Evolutionary conservation across 2,113 vertebrate species (phyloP).

Genomic region (Salminus brasiliensis): DNA sequence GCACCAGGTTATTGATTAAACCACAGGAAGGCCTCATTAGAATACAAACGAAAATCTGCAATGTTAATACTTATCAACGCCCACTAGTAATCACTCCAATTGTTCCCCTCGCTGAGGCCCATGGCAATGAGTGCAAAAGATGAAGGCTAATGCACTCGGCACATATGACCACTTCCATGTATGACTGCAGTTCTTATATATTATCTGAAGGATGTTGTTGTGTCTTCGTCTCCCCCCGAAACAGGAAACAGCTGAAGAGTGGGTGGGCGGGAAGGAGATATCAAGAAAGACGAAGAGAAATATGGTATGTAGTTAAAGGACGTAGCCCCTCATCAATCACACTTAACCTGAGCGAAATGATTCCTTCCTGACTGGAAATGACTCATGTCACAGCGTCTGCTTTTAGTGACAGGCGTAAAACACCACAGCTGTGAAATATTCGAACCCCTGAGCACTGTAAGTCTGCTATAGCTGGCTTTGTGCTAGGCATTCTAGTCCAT

Average conservation of each 20-base stretch:
- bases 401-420: slow-evolving; percentile 39
- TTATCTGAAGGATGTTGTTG: background rate
- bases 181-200: background rate
- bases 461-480: background rate
- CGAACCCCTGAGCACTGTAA: background rate
- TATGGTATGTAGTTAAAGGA: slow-evolving; percentile 35
- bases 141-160: background rate
- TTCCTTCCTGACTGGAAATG: slow-evolving; percentile 37
- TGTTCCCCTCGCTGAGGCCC: background rate
- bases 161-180: background rate
- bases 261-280: slow-evolving; percentile 19
- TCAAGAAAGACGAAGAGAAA: slow-evolving; percentile 18
- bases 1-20: slow-evolving; percentile 72
- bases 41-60: slow-evolving; percentile 64
- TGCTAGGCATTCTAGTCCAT: background rate
- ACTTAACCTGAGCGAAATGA: slow-evolving; percentile 49
- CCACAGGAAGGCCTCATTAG: slow-evolving; percentile 71
- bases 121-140: background rate
- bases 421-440: slow-evolving; percentile 11
- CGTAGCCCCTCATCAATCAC: slow-evolving; percentile 45
- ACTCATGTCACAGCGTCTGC: slow-evolving; percentile 35
- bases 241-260: slow-evolving; percentile 16
- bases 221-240: background rate
- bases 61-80: slow-evolving; percentile 61
- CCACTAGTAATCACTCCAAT: slow-evolving; percentile 66